Percentiles rank a stretch among this genome's conserved stretches.
These are phyloP conservation scores for Aphis craccivora DNA, from an alignment of 1,140 invertebrate genomes.

Conservation along the genomic window DNA sequence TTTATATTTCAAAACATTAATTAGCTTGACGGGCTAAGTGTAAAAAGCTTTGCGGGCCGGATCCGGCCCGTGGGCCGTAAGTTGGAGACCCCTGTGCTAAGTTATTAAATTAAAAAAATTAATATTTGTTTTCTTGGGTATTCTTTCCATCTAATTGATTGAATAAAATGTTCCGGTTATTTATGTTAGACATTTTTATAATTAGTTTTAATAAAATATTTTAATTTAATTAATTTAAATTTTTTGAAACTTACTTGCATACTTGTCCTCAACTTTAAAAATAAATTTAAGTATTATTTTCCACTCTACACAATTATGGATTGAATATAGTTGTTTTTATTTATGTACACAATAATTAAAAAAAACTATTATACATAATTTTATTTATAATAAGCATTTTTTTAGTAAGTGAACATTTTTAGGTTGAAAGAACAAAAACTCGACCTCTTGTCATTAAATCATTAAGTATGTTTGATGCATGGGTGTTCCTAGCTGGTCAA, in stretches of 20 bases:
- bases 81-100: too few species aligned
- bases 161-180: not conserved
- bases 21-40: too few species aligned
- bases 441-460: conserved; percentile 86
- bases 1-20: too few species aligned
- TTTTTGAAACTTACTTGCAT: not conserved
- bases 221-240: not conserved
- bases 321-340: not conserved
- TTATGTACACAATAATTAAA: not conserved
- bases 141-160: not conserved
- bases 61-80: too few species aligned
- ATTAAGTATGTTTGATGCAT: conserved; percentile 76
- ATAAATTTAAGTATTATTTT: not conserved
- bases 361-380: not conserved
- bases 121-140: not conserved
- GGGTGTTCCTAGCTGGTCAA: conserved; percentile 83
- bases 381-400: conserved; percentile 32
- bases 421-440: conserved; percentile 85
- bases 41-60: too few species aligned
- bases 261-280: not conserved
- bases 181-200: not conserved
- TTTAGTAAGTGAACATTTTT: conserved; percentile 59
- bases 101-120: not conserved
- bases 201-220: not conserved
- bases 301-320: not conserved